Evolutionary conservation across 2,888 invertebrate species (phyloP), one percentile per base, ranked within the genome.

Genomic region (Melinaea menophilus): DNA sequence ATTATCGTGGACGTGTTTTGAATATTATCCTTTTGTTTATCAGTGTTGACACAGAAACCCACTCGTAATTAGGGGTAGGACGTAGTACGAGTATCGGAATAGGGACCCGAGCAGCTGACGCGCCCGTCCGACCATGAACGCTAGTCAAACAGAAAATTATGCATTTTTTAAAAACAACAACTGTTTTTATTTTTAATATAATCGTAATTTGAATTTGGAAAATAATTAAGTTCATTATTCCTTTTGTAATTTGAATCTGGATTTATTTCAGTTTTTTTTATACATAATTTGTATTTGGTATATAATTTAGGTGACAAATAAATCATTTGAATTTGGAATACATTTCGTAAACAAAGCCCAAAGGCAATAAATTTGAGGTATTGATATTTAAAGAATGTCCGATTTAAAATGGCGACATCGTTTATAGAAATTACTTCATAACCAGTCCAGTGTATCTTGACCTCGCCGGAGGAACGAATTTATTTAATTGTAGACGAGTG

Each of bases 331-430:
- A 71, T 69, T 70, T 68, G 61, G 62, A 58, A 79, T 79, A 76
- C 73, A 75, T 78, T 76, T 77, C 76, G 69, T 62, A 63, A 76
- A 70, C 72, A 72, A 73, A 75, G 81, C 75, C 81, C 80, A 84
- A 84, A 81, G 79, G 81, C 79, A 77, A 86, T 89, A 88, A 88
- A 88, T 87, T 78, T 70, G 79, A 76, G 65, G 68, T 79, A 81
- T 81, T 75, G 82, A 85, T 84, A 83, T 85, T 84, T 87, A 73
- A 79, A 79, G 80, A 81, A 86, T 85, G 84, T 79, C 76, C 77
- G 75, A 75, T 82, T 86, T 86, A 82, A 81, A 81, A 87, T 84
- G 79, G 84, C 85, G 84, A 79, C 81, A 84, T 84, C 85, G 82
- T 58, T 59, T 59, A 35, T 51, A 55, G 55, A 62, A 62, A 62